Evolutionary conservation across 2,888 invertebrate species (phyloP), one percentile per base, ranked within the genome.

Genomic region (Troglohyphantes excavatus): DNA sequence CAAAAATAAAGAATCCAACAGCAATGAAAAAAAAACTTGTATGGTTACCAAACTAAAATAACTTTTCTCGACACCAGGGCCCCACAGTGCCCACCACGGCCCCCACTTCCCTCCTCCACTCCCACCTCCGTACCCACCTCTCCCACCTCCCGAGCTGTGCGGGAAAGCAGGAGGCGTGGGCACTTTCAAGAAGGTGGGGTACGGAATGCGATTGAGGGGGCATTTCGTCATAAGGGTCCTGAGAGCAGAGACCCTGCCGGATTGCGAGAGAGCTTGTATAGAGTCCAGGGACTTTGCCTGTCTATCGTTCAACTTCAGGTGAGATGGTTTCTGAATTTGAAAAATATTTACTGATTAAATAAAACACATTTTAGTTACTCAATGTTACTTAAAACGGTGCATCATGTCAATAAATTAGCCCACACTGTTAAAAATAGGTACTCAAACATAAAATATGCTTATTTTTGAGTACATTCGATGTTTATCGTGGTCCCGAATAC

Each of bases 221-320:
- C 90, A 89, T 39, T 92, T 91, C 67, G 84, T 92, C 27, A 90
- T 90, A 33, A 84, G 92, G 23, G 91, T 92, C 1, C 73, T 92
- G 1, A 81, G 91, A 39, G 91, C 92, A 2, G 92, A 92, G 9
- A 75, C 85, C 5, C 93, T 97, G 92, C 95, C 95, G 0, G 96
- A 96, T 91, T 98, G 98, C 93, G 97, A 98, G 94, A 94, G 96
- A 90, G 97, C 97, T 93, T 97, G 98, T 93, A 95, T 96, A 63
- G 97, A 97, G 92, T 95, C 96, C 39, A 95, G 96, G 92, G 97
- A 97, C 93, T 97, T 97, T 93, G 95, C 96, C 85, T 98, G 98
- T 93, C 95, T 97, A 93, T 96, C 97, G 46, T 98, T 98, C 94
- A 97, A 97, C 94, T 91, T 89, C 81, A 88, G 87, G 87, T 90